These are phyloP conservation scores for Actinia tenebrosa DNA, from an alignment of 64 coral and sea anemone species.

Conservation along the genomic window DNA sequence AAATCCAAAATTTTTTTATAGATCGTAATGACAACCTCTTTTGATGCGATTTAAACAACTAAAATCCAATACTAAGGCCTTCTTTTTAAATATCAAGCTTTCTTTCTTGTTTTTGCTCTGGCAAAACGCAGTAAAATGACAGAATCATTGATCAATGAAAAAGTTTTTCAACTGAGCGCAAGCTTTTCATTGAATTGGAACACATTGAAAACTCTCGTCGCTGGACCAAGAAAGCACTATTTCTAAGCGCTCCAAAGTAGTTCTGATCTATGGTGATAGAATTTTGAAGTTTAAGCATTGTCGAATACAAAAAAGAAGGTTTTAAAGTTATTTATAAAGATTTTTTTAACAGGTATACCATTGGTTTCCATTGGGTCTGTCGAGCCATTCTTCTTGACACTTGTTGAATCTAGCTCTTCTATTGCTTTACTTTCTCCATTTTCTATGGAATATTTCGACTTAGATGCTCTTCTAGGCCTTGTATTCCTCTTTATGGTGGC, in stretches of 20 bases:
- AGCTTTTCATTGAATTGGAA: conserved; percentile 7
- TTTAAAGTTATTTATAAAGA: not conserved
- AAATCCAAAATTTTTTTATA: not conserved
- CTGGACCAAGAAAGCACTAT: not conserved
- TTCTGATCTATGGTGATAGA: not conserved
- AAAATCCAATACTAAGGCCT: not conserved
- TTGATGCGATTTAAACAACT: not conserved
- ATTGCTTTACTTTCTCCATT: conserved; percentile 24
- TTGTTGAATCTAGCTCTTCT: conserved; percentile 50
- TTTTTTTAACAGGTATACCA: not conserved
- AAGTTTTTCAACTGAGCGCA: conserved; percentile 1
- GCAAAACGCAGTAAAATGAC: not conserved
- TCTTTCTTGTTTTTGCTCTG: not conserved
- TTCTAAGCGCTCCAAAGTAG: not conserved
- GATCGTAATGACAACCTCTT: not conserved
- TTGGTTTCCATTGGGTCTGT: conserved; percentile 36
- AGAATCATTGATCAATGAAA: not conserved
- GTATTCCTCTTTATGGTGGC: conserved; percentile 58
- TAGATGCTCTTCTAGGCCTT: conserved; percentile 74
- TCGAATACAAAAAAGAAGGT: not conserved
- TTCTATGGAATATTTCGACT: conserved; percentile 31
- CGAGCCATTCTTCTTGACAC: conserved; percentile 46
- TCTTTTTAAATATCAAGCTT: not conserved
- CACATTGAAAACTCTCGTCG: not conserved
- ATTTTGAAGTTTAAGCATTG: not conserved